phyloP scores from a whole-genome alignment of 2,113 vertebrate genomes.

The Tachysurus vachellii region DNA sequence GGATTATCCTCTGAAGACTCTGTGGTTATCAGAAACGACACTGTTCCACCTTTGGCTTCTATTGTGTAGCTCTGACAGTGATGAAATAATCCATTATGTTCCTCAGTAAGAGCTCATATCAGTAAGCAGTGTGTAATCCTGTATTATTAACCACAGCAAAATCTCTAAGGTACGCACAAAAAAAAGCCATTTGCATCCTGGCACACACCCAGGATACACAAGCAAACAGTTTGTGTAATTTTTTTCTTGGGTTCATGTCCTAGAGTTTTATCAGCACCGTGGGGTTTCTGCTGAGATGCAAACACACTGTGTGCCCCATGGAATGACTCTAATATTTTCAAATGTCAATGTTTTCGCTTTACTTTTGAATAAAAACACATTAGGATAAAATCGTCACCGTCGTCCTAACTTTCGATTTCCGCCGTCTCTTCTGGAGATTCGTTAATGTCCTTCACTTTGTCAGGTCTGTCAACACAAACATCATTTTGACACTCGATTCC shows the following conservation, averaged over 20 bases:
- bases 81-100: slow-evolving; percentile 45
- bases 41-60: slow-evolving; percentile 9
- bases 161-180: slow-evolving; percentile 10
- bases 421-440: neutral
- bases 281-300: neutral
- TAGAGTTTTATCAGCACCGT: neutral
- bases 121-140: slow-evolving; percentile 33
- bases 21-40: neutral
- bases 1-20: neutral
- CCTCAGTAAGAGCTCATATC: slow-evolving; percentile 34
- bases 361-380: neutral
- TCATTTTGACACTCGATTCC: slow-evolving; percentile 9
- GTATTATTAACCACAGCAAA: slow-evolving; percentile 42
- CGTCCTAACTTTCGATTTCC: neutral
- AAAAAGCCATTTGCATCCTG: neutral
- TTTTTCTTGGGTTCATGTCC: neutral
- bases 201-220: neutral
- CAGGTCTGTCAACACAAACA: slow-evolving; percentile 23
- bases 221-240: neutral
- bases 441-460: slow-evolving; percentile 3
- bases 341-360: neutral
- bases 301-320: neutral
- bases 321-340: neutral
- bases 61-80: slow-evolving; percentile 25
- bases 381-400: neutral